phyloP scores from a whole-genome alignment of 2,888 invertebrate genomes.

The Uloborus plumipes region DNA sequence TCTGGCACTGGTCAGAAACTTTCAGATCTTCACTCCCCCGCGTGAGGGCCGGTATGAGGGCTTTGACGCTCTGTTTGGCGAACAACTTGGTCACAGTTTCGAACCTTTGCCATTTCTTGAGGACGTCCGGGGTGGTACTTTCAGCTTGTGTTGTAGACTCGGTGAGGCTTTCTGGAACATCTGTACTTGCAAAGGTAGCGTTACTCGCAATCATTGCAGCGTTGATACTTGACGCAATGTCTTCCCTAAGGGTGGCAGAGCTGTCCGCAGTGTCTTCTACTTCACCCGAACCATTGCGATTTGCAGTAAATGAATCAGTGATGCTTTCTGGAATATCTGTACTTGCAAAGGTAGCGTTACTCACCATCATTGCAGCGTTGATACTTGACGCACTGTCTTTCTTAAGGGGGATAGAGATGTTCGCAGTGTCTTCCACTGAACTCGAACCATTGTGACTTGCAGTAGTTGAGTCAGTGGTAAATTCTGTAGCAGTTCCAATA shows the following conservation, averaged over 20 bases:
- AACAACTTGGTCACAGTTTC: conserved; percentile 24
- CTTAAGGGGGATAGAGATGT: background rate
- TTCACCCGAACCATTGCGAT: no score
- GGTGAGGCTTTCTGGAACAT: background rate
- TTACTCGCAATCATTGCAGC: background rate
- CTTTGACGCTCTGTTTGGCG: conserved; percentile 15
- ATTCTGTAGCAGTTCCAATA: no score
- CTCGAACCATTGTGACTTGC: no score
- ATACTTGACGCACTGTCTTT: background rate
- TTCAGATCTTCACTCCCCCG: background rate
- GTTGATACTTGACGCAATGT: background rate
- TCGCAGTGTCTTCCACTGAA: no score
- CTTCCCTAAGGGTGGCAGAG: background rate
- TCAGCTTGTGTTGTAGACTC: background rate
- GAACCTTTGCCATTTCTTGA: conserved; percentile 37
- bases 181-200: background rate
- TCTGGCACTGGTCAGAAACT: conserved; percentile 21
- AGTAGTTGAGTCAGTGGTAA: no score
- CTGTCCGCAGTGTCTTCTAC: no score
- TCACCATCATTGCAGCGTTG: background rate
- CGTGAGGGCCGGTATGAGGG: conserved; percentile 20
- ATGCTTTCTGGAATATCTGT: background rate
- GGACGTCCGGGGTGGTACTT: conserved; percentile 4
- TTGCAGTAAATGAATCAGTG: background rate
- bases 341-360: background rate